Evolutionary conservation across 2,797 vertebrate species (phyloP), one percentile per base, ranked within the genome.

Genomic region (Coregonus sp.): DNA sequence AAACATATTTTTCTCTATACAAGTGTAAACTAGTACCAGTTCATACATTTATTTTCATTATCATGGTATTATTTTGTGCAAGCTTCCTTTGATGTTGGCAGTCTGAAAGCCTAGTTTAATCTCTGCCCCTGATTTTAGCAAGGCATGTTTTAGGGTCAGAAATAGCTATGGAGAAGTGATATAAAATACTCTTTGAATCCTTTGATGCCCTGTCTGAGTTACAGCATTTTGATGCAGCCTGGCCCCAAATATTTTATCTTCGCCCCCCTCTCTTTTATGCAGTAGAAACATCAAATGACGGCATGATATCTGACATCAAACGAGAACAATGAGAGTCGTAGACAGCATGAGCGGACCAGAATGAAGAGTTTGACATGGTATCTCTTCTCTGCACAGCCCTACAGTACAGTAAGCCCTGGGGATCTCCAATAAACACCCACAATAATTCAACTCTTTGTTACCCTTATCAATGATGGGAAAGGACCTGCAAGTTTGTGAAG

Each of bases 41-140:
- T 87, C 85, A 83, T 75, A 73, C 85, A 65, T 81, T 80, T 79
- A 73, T 82, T 87, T 76, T 76, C 69, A 81, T 85, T 85, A 86
- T 91, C 77, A 80, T 72, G 75, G 81, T 56, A 69, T 68, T 81
- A 74, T 75, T 69, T 65, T n/a, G 69, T 77, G 40, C 31, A 66
- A 77, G 72, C 71, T 80, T 68, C 77, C 91, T 92, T 92, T 93
- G 89, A 93, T 90, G 90, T 88, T 25, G 54, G 67, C 78, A 77
- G 31, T 83, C 77, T 84, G 77, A 87, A 89, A 90, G 88, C 80
- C 82, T 47, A 75, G 84, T 85, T 61, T 91, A 90, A 93, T 92
- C 91, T 92, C 82, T 51, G 77, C 82, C 75, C 73, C 78, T 87
- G 89, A 91, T 90, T 92, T 90, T 69, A 72, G 81, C 67, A 77